Evolutionary conservation across 2,888 invertebrate genomes (phyloP), one percentile per base, ranked within the genome.

Genomic region (Dastarcus helophoroides): DNA sequence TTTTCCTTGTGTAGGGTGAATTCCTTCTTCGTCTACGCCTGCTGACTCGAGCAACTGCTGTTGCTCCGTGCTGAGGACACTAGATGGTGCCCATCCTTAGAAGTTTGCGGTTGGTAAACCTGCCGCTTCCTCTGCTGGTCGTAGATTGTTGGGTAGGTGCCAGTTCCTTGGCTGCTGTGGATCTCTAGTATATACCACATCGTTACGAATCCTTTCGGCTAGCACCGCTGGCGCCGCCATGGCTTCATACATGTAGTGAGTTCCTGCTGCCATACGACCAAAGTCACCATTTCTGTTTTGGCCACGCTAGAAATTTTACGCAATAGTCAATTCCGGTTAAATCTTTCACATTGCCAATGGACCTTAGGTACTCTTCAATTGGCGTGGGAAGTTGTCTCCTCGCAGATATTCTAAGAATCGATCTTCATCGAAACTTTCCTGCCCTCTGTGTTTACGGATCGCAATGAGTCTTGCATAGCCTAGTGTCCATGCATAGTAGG

Each of bases 301-400:
- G 13, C 26, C 14, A 26, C 9, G 26, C 26, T 7, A 9, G 24
- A 3, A 24, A 24, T 2, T 2, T 3, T 10, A 26, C 16, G 3
- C 12, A 5, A 11, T 7, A 26, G 9, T 26, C 26, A 16, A 27
- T 5, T n/a, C 15, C 27, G 7, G 27, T 27, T 9, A 17, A 16
- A 6, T 27, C 27, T 2, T 17, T 13, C 8, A 27, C 16, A 3
- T 3, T 10, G 8, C 27, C 27, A 2, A 27, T 27, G 3, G 27
- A 27, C 14, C 27, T 14, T 5, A 27, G 14, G 9, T 27, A 27
- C 3, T n/a, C n/a, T 10, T 27, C 27, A 15, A 26, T 26, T 26
- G 26, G 14, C 6, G 26, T 8, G 2, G 26, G 26, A 12, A 26
- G 11, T 27, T 19, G 2, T 27, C 11, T 9, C 27, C 27, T 16